Evolutionary conservation across 2,113 vertebrate species (phyloP).

Genomic region (Myrmecobius fasciatus): DNA sequence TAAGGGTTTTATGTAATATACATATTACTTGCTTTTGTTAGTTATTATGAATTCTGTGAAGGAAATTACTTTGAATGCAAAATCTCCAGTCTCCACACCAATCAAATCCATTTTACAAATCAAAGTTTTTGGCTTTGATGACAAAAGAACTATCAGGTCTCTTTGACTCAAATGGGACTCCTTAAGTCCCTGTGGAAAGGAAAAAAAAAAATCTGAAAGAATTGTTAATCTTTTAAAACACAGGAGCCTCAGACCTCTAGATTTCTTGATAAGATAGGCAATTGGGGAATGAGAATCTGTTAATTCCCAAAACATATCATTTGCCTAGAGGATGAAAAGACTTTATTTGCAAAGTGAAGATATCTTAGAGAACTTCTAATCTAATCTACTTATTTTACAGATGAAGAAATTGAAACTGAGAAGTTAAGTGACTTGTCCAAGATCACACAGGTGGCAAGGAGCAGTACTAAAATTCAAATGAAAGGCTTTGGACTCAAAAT

Average conservation of each 20-base stretch:
- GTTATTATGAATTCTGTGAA: background rate
- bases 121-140: background rate
- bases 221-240: background rate
- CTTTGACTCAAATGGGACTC: background rate
- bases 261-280: slow-evolving; percentile 2
- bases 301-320: background rate
- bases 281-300: background rate
- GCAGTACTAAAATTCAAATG: background rate
- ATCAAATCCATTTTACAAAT: background rate
- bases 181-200: background rate
- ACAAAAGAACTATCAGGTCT: background rate
- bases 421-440: background rate
- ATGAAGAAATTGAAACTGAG: background rate
- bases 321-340: background rate
- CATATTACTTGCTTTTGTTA: background rate
- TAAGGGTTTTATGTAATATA: background rate
- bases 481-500: background rate
- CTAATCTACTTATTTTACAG: background rate
- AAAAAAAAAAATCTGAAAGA: background rate
- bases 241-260: background rate
- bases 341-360: background rate
- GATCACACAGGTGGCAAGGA: background rate
- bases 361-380: background rate
- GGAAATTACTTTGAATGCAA: background rate
- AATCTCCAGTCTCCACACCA: background rate